Evolutionary conservation across 2,888 invertebrate species (phyloP).

Genomic region (Drosophila parthenogenetica): DNA sequence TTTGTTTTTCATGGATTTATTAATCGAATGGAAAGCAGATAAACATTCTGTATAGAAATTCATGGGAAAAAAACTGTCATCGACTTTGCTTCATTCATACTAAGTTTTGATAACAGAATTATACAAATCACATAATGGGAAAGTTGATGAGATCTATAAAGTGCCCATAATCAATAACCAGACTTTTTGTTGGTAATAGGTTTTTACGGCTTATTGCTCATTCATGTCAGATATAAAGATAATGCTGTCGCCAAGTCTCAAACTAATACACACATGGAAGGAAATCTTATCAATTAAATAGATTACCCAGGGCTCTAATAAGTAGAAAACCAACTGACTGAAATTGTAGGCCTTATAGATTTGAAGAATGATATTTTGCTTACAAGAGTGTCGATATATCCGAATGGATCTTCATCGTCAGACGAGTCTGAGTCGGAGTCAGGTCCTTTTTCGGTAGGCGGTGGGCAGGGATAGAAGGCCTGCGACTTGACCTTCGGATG

Average conservation of each 20-base stretch:
- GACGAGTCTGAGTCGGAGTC: conserved; percentile 83
- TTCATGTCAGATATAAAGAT: conserved; percentile 52
- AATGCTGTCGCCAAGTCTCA: conserved; percentile 27
- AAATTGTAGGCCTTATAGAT: not conserved
- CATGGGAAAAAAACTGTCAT: not conserved
- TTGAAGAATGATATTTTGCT: conserved; percentile 53
- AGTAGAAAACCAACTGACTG: not conserved
- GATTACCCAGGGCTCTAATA: conserved; percentile 30
- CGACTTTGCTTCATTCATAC: conserved; percentile 12
- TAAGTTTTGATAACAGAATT: conserved; percentile 23
- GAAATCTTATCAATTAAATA: conserved; percentile 53
- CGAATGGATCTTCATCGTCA: conserved; percentile 84
- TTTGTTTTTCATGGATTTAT: too few species aligned
- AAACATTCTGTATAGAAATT: too few species aligned
- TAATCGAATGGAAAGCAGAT: too few species aligned
- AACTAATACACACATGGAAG: not conserved
- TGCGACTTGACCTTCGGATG: conserved; percentile 83
- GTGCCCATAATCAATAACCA: conserved; percentile 27
- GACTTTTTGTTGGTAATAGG: conserved; percentile 27
- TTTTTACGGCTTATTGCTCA: conserved; percentile 17
- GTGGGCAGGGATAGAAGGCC: conserved; percentile 85
- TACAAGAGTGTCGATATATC: conserved; percentile 84
- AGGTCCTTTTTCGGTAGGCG: conserved; percentile 82
- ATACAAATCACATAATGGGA: conserved; percentile 21
- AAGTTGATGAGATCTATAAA: conserved; percentile 24